Evolutionary conservation across 1,140 invertebrate genomes (phyloP), one percentile per base, ranked within the genome.

Genomic region (Riptortus pedestris): DNA sequence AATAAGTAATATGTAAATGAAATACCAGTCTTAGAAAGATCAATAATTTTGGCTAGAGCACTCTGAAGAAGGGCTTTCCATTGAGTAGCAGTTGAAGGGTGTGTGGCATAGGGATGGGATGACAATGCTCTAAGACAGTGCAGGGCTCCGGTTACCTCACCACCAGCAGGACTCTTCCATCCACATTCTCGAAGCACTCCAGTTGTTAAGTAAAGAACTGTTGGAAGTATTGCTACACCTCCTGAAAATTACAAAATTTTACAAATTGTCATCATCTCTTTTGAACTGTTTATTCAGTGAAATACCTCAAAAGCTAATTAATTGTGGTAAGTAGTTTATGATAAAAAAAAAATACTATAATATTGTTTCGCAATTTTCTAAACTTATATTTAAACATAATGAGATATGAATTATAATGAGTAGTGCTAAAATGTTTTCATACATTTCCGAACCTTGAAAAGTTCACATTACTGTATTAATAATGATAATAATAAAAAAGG

Each of bases 201-300:
- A 27, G 91, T 93, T 2, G 87, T 85, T 55, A 98, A 78, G 74
- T 91, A 94, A n/a, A 98, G 77, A 28, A 97, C 79, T 0, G 93
- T 93, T 22, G 96, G 95, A 28, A 98, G 79, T 66, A 98, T 84
- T 33, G 89, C 81, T 4, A 95, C 72, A 20, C 88, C 90, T 38
- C 91, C 90, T 86, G 73, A 55, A 55, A 52, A 27, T 26, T 1
- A 55, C 26, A 51, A n/a, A 73, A 73, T n/a, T n/a, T n/a, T n/a
- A n/a, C 63, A 63, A 68, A 63, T 65, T 60, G 29, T 22, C 16
- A 43, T 52, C 24, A 59, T 60, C 2, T 20, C n/a, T 43, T 18
- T n/a, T n/a, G n/a, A n/a, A n/a, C n/a, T n/a, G n/a, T n/a, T n/a
- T 33, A 57, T 57, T 55, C 20, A 18, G 55, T 2, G 16, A 57